Evolutionary conservation across 1,140 invertebrate genomes (phyloP).

Genomic region (Drosophila navojoa): DNA sequence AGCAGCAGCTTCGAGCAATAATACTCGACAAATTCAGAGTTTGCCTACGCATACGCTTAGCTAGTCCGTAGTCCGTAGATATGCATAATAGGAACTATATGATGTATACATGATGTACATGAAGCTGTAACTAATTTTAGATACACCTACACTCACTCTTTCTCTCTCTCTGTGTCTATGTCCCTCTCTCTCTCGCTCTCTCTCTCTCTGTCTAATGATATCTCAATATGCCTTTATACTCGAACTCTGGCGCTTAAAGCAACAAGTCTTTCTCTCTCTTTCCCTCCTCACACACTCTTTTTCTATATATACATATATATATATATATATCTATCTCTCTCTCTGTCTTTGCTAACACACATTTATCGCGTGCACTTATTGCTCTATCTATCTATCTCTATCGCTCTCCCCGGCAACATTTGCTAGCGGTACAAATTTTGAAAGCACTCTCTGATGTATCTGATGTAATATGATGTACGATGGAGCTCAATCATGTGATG

Average conservation of each 20-base stretch:
- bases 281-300: not conserved
- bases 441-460: conserved; percentile 20
- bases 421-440: conserved; percentile 28
- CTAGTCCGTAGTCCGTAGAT: conserved; percentile 58
- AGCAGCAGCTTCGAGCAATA: conserved; percentile 71
- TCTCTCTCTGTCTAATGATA: conserved; percentile 2
- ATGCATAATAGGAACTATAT: conserved; percentile 15
- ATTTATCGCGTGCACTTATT: conserved; percentile 1
- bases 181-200: too few relatives aligned
- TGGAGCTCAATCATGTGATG: conserved; percentile 11
- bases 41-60: conserved; percentile 66
- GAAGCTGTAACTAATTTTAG: conserved; percentile 33
- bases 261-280: not conserved
- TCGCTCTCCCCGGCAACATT: conserved; percentile 10
- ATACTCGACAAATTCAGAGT: conserved; percentile 26
- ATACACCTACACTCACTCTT: conserved; percentile 31
- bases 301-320: too few relatives aligned
- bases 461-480: conserved; percentile 8
- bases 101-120: conserved; percentile 16
- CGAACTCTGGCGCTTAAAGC: conserved; percentile 1
- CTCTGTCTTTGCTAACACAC: not conserved
- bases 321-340: too few relatives aligned
- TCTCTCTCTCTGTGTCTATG: not conserved
- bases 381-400: conserved; percentile 1
- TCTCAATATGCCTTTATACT: not conserved